phyloP scores from a whole-genome alignment of 2,113 vertebrate species.

The Peromyscus maniculatus region DNA sequence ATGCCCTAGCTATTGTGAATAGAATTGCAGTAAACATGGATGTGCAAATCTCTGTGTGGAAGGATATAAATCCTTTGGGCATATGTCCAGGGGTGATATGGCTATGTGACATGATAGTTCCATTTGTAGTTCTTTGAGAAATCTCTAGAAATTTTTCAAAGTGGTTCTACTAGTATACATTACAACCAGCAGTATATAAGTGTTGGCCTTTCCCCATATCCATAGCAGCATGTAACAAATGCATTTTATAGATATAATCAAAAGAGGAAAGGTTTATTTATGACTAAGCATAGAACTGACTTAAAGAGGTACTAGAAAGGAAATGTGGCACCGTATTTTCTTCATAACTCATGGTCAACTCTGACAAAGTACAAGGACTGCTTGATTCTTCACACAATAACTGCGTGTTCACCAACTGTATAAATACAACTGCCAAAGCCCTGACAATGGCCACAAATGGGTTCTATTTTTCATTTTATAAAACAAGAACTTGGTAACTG shows the following conservation, averaged over 20 bases:
- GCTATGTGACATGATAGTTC: neutral
- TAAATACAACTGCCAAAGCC: conserved; percentile 63
- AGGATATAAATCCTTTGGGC: neutral
- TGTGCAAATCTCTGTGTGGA: neutral
- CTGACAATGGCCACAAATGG: conserved; percentile 22
- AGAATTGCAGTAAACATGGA: neutral
- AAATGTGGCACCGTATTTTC: conserved; percentile 18
- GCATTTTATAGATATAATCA: conserved; percentile 13
- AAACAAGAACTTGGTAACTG: conserved; percentile 55
- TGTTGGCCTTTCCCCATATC: neutral
- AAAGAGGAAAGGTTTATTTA: conserved; percentile 9
- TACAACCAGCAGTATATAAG: neutral
- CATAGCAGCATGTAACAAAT: neutral
- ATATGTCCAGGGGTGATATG: neutral
- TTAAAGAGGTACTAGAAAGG: conserved; percentile 25
- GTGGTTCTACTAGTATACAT: neutral
- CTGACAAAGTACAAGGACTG: conserved; percentile 40
- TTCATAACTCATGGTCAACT: conserved; percentile 44
- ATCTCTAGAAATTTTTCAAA: neutral
- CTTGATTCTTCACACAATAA: conserved; percentile 52
- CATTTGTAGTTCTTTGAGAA: neutral
- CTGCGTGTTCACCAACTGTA: conserved; percentile 48
- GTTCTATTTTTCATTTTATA: conserved; percentile 61
- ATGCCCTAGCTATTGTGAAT: neutral
- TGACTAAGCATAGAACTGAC: conserved; percentile 42